Evolutionary conservation across 2,113 vertebrate genomes (phyloP), one percentile per base, ranked within the genome.

Genomic region (Aldabrachelys gigantea): DNA sequence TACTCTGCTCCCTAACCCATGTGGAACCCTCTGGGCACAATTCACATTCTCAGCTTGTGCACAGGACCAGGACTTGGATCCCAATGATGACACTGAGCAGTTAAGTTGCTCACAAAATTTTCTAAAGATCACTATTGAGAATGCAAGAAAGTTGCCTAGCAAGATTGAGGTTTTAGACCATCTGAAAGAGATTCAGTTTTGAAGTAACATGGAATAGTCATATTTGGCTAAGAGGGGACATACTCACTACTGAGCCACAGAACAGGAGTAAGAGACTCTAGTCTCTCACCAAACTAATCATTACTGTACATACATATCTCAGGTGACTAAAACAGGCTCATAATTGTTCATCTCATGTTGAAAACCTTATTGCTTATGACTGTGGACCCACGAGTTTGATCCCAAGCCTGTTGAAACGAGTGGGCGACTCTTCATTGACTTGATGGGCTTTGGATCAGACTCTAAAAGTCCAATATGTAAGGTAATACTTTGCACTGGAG

Each of bases 1-100:
- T 52, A 62, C 62, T 84, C 88, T 84, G 94, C 93, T 69, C 94
- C 90, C 91, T 89, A 97, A 92, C 84, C 69, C 81, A 84, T 97
- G 85, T 92, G 93, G 94, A 94, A 96, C 95, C 94, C 87, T 89
- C 31, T 5, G 2, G 90, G 38, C 53, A 72, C 80, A 91, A 87
- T 12, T 57, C 85, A 92, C 19, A 89, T 88, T 85, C 86, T 57
- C 84, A 84, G 93, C 83, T 85, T 91, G 84, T 91, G 56, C 25
- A 57, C 24, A 57, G 24, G 56, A 57, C 56, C 27, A 11, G 11
- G 56, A 27, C 56, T 27, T 57, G 56, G 24, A 10, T 57, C 56
- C 56, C 56, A 27, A 57, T 57, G 56, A 57, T 27, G 25, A 27
- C 56, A 57, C 10, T 57, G 25, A 27, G 56, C 27, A 27, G 56